phyloP scores from a whole-genome alignment of 2,888 invertebrate genomes.

The Stenichneumon culpator region DNA sequence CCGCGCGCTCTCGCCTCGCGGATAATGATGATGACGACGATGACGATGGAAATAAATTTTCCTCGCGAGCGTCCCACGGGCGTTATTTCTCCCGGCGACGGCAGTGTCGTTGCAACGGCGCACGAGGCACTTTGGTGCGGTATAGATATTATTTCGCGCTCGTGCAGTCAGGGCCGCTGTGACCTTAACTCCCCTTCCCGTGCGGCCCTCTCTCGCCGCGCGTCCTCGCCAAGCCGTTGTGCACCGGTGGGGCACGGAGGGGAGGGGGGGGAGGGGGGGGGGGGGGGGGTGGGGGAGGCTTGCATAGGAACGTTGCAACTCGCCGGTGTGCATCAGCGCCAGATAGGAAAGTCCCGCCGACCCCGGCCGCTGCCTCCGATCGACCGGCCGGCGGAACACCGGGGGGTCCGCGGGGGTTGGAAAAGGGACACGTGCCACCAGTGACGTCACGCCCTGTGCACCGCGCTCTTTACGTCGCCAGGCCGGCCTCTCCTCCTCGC shows the following conservation, averaged over 20 bases:
- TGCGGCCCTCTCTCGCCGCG: conserved; percentile 84
- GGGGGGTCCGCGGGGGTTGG: conserved; percentile 72
- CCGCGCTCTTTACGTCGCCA: conserved; percentile 63
- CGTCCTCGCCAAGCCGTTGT: conserved; percentile 30
- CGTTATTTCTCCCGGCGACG: conserved; percentile 56
- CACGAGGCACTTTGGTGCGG: conserved; percentile 13
- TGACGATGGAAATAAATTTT: conserved; percentile 46
- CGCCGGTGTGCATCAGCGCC: conserved; percentile 68
- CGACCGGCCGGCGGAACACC: conserved; percentile 70
- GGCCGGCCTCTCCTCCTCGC: conserved; percentile 53
- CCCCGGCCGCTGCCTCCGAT: conserved; percentile 68
- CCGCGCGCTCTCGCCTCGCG: background rate
- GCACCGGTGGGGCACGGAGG: background rate
- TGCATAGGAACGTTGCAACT: conserved; percentile 62
- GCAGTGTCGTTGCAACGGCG: conserved; percentile 54
- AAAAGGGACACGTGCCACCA: conserved; percentile 82
- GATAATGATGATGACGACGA: background rate
- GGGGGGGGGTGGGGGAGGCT: too few species aligned
- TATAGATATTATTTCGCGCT: conserved; percentile 83
- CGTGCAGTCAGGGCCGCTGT: conserved; percentile 87
- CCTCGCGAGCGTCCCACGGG: conserved; percentile 45
- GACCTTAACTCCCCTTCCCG: conserved; percentile 87
- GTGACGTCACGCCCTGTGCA: conserved; percentile 80
- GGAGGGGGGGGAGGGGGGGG: too few species aligned
- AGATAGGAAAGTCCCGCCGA: conserved; percentile 66